phyloP scores from a whole-genome alignment of 1,140 invertebrate genomes.

The Papilio dardanus region DNA sequence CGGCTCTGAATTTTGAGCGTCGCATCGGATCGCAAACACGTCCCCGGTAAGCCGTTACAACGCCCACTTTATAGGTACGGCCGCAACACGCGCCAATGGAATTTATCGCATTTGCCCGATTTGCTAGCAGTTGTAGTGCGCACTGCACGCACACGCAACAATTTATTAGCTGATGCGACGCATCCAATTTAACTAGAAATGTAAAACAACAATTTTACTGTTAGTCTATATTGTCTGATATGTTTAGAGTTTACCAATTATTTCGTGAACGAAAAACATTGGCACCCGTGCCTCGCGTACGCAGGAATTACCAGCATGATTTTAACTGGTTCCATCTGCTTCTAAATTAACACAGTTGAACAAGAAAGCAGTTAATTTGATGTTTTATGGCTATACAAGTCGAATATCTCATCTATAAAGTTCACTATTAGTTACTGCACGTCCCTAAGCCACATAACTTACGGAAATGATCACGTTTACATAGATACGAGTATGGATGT shows the following conservation, averaged over 20 bases:
- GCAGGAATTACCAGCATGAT: neutral
- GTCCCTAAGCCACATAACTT: too few relatives aligned
- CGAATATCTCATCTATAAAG: too few relatives aligned
- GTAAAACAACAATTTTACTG: constrained; percentile 37
- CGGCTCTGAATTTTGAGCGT: constrained; percentile 48
- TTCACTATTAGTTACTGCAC: too few relatives aligned
- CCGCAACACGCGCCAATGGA: constrained; percentile 36
- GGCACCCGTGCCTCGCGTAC: neutral
- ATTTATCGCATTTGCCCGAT: constrained; percentile 32
- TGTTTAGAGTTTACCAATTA: constrained; percentile 4
- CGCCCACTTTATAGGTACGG: constrained; percentile 47
- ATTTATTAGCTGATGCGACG: constrained; percentile 32
- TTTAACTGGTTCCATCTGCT: neutral
- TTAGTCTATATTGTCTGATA: constrained; percentile 4
- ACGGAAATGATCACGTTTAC: too few relatives aligned
- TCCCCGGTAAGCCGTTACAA: constrained; percentile 47
- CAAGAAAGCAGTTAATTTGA: too few relatives aligned
- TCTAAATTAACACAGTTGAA: neutral
- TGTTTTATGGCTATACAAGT: neutral
- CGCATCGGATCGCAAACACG: constrained; percentile 41
- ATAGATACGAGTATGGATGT: too few relatives aligned
- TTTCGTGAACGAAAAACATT: constrained; percentile 12
- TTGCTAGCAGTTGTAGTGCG: constrained; percentile 30
- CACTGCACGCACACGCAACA: neutral
- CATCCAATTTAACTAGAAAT: constrained; percentile 24